These are phyloP conservation scores for Lepus europaeus DNA, from an alignment of 2,113 vertebrate species.

Conservation along the genomic window DNA sequence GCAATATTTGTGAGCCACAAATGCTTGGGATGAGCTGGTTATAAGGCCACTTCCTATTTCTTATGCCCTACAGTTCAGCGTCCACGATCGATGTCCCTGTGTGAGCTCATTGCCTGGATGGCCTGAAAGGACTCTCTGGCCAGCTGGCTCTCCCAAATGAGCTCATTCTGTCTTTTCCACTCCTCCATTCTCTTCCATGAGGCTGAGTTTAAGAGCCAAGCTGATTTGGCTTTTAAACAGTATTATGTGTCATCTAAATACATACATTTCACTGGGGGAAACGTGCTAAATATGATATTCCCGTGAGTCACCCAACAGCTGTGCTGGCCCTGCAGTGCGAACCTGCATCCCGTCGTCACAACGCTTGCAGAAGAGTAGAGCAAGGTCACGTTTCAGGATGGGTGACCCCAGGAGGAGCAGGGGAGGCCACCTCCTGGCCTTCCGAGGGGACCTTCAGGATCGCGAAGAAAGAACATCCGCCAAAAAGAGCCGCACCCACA, in stretches of 20 bases:
- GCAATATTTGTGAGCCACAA: neutral
- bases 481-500: constrained; percentile 56
- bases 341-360: constrained; percentile 74
- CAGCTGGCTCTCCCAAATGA: constrained; percentile 73
- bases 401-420: constrained; percentile 65
- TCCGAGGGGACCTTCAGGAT: constrained; percentile 69
- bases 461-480: neutral
- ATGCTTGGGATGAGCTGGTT: neutral
- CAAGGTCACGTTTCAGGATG: constrained; percentile 79
- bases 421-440: constrained; percentile 77
- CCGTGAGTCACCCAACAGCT: constrained; percentile 82
- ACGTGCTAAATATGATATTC: constrained; percentile 81
- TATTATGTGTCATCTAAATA: constrained; percentile 78
- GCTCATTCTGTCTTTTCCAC: constrained; percentile 66
- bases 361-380: constrained; percentile 56
- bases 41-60: neutral
- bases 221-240: constrained; percentile 72
- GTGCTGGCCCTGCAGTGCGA: constrained; percentile 76
- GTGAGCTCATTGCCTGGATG: constrained; percentile 47
- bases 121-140: constrained; percentile 29
- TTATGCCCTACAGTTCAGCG: neutral
- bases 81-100: constrained; percentile 18
- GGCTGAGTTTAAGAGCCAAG: constrained; percentile 76
- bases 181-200: constrained; percentile 65
- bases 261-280: constrained; percentile 79